Evolutionary conservation across 1,140 invertebrate species (phyloP).

Genomic region (Drosophila neocordata): DNA sequence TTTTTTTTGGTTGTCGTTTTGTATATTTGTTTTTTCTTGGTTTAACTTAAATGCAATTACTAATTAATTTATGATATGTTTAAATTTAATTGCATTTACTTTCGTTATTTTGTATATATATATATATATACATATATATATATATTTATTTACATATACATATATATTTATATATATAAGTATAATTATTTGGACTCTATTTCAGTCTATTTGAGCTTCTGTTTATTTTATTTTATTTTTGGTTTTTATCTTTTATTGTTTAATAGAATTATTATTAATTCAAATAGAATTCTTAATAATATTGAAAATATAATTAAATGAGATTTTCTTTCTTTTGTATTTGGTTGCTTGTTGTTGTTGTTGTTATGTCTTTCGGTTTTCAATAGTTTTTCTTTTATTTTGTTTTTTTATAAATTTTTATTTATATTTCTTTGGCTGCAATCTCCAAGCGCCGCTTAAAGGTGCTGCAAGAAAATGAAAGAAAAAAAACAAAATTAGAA

Average conservation of each 20-base stretch:
- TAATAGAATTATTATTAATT: conserved; percentile 42
- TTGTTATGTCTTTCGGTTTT: neutral
- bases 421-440: neutral
- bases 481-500: neutral
- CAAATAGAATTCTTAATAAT: conserved; percentile 1
- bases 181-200: conserved; percentile 77
- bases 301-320: conserved; percentile 12
- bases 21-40: conserved; percentile 17
- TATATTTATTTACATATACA: neutral
- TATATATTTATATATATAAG: conserved; percentile 13
- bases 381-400: neutral
- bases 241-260: conserved; percentile 44
- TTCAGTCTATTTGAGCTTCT: conserved; percentile 82
- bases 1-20: conserved; percentile 22
- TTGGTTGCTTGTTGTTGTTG: neutral
- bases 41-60: conserved; percentile 76
- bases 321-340: neutral
- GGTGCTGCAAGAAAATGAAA: neutral
- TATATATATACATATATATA: neutral
- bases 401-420: neutral
- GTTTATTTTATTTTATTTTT: conserved; percentile 60
- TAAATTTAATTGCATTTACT: conserved; percentile 66
- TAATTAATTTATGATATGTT: conserved; percentile 82
- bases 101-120: conserved; percentile 43
- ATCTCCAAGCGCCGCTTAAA: conserved; percentile 1